Base-by-base conservation (phyloP, 2,113 vertebrate genomes). In the Pavo muticus region DNA sequence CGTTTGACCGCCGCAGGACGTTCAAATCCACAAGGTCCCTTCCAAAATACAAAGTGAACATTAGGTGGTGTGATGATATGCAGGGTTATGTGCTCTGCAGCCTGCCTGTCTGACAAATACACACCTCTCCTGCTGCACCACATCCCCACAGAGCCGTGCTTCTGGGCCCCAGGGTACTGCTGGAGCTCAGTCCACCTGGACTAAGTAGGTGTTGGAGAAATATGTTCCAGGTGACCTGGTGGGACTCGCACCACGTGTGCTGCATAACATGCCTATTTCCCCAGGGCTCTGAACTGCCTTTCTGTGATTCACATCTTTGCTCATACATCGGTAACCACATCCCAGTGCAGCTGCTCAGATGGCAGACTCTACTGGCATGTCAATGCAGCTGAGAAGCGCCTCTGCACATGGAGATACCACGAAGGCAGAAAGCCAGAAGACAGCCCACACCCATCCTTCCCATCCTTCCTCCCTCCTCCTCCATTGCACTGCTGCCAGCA, bases 21-120 rank as follows among this genome's bases (percentile, higher is more conserved):
- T 97, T 96, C 91, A 88, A 32, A 42, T 94, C 64, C 1, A 95
- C 72, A 3, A 84, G 92, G 74, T 97, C 97, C 97, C 98, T 98
- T 96, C 65, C 71, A 93, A 97, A 96, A 97, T 7, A 82, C 21
- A 96, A 96, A 93, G 29, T 35, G 70, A 92, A 40, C 3, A 9
- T 93, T 32, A 96, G 91, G 12, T 5, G 44, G 20, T 61, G 39
- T 18, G 7, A 87, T 18, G 7, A 84, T 2, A 6, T 2, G 30
- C 40, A 5, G 20, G 27, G n/a, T 23, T 40, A 56, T 0, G 4
- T 24, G 15, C 25, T 35, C 25, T 7, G 2, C 21, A 44, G 63
- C 68, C 39, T 40, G 27, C 54, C 54, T 27, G 6, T 17, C 50
- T 61, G 73, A 37, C 54, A 64, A 52, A 50, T 4, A 50, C 48